Percentiles rank a stretch among this genome's conserved stretches.
Evolutionary conservation across 2,113 vertebrate genomes (phyloP).

Genomic region (Bujurquina vittata): DNA sequence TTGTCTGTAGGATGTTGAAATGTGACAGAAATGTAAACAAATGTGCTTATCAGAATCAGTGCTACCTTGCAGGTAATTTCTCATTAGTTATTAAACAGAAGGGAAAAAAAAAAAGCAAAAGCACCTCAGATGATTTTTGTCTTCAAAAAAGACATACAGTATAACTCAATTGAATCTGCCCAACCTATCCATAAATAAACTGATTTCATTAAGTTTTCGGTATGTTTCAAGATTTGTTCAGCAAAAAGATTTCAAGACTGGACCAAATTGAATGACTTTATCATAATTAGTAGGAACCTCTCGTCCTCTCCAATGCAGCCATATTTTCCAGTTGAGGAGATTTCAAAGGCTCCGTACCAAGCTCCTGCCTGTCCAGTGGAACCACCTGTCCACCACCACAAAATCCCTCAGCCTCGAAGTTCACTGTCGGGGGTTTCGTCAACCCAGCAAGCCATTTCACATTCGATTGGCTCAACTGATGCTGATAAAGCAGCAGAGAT

Average conservation of each 20-base stretch:
- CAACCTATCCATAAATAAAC: not conserved
- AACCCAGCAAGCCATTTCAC: constrained; percentile 64
- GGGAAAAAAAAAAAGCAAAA: not conserved
- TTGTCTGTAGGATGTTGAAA: not conserved
- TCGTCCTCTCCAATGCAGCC: constrained; percentile 62
- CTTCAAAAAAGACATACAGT: not conserved
- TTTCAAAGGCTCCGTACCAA: constrained; percentile 68
- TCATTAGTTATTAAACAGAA: constrained; percentile 4
- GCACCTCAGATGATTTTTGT: not conserved
- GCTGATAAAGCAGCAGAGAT: constrained; percentile 52
- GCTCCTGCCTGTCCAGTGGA: constrained; percentile 59
- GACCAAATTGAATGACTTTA: not conserved
- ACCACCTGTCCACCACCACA: constrained; percentile 72
- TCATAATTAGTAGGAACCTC: constrained; percentile 37
- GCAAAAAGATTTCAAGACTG: not conserved
- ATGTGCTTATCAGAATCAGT: not conserved
- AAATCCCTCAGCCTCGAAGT: constrained; percentile 70
- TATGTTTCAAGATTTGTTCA: constrained; percentile 12
- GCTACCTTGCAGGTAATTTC: not conserved
- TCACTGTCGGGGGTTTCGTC: constrained; percentile 55
- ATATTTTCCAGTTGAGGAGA: constrained; percentile 73
- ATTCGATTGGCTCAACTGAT: constrained; percentile 59
- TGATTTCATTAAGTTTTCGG: constrained; percentile 4
- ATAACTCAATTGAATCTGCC: constrained; percentile 11
- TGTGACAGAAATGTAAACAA: not conserved